Evolutionary conservation across 1,140 invertebrate species (phyloP).

Genomic region (Drosophila pectinifera): DNA sequence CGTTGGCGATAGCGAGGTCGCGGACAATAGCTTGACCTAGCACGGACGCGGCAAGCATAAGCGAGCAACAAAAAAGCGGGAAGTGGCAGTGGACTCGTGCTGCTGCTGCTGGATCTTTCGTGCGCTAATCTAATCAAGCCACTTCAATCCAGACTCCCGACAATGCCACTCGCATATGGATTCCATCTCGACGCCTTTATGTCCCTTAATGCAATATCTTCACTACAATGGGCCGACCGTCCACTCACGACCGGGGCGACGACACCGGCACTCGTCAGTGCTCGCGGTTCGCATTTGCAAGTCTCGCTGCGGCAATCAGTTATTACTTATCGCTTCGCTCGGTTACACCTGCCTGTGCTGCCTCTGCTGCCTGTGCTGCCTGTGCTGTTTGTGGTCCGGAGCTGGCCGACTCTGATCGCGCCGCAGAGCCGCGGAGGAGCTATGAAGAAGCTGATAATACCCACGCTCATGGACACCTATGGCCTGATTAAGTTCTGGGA

Average conservation of each 20-base stretch:
- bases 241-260: slow-evolving; percentile 56
- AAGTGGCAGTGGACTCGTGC: slow-evolving; percentile 43
- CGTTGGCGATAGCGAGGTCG: neutral
- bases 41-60: slow-evolving; percentile 3
- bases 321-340: slow-evolving; percentile 71
- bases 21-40: slow-evolving; percentile 17
- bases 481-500: slow-evolving; percentile 81
- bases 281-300: slow-evolving; percentile 59
- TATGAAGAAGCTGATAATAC: slow-evolving; percentile 82
- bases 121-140: slow-evolving; percentile 68
- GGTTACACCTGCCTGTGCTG: slow-evolving; percentile 63
- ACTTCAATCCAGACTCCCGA: slow-evolving; percentile 35
- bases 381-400: slow-evolving; percentile 9
- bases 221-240: slow-evolving; percentile 21
- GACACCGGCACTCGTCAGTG: slow-evolving; percentile 31
- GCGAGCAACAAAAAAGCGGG: slow-evolving; percentile 9
- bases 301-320: slow-evolving; percentile 67
- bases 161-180: slow-evolving; percentile 28
- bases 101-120: slow-evolving; percentile 30
- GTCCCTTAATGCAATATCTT: slow-evolving; percentile 54
- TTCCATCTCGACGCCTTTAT: slow-evolving; percentile 30
- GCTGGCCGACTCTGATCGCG: neutral
- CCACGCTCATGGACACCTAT: slow-evolving; percentile 78
- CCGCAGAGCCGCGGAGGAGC: neutral
- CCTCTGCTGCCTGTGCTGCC: slow-evolving; percentile 27